Evolutionary conservation across 2,888 invertebrate genomes (phyloP).

Genomic region (Sthenelais limicola): DNA sequence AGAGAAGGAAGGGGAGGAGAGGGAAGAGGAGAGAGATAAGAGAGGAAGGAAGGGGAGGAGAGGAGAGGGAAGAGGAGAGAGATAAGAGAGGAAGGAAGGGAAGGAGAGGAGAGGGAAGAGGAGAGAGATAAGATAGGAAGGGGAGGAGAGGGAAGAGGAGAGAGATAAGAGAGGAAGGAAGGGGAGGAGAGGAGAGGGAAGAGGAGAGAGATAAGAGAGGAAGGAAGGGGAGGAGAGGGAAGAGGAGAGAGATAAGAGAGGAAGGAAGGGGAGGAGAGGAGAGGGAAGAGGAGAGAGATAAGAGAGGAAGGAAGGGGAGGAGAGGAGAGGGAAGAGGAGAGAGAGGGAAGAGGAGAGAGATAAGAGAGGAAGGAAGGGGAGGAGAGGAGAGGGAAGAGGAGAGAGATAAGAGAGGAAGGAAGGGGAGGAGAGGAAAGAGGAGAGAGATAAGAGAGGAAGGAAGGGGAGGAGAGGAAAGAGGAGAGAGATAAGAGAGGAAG

Average conservation of each 20-base stretch:
- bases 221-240: background rate
- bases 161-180: background rate
- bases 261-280: background rate
- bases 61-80: background rate
- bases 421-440: no score
- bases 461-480: no score
- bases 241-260: background rate
- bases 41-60: no score
- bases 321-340: background rate
- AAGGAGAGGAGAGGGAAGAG: background rate
- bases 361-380: no score
- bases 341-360: background rate
- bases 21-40: no score
- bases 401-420: no score
- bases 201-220: slow-evolving; percentile 1
- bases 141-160: background rate
- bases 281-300: background rate
- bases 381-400: no score
- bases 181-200: background rate
- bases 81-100: background rate
- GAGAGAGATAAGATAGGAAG: background rate
- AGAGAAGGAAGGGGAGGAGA: no score
- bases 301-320: background rate
- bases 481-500: no score
- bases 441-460: no score